Base-by-base conservation (phyloP, 2,888 invertebrate genomes). In the Lagria hirta region DNA sequence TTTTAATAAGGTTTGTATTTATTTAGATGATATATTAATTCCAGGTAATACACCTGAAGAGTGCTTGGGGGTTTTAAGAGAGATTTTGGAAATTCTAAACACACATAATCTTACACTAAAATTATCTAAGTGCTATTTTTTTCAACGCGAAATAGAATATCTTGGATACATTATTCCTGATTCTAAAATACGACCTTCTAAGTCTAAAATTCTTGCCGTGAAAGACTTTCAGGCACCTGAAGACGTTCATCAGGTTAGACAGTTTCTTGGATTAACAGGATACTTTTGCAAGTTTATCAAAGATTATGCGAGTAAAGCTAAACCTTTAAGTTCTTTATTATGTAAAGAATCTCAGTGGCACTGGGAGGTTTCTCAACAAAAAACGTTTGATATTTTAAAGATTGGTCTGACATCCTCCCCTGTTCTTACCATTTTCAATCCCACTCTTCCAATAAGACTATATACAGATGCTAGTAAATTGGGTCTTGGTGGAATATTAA, bases 201-300 rank as follows among this genome's bases (percentile, higher is more conserved):
- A 28, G 3, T 1, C 5, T 12, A 40, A 48, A 35, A 17, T 35
- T 7, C 8, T 30, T 1, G 41, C 44, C 2, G 36, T 48, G 3
- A n/a, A n/a, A 2, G 7, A 45, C 2, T 48, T 48, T 30, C 36
- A 32, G 2, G 27, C 13, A 7, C 68, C 69, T 1, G 40, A 21
- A 27, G 49, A 43, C 35, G 33, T 55, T 4, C 55, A 57, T 28
- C 32, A 53, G 7, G 28, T 60, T 4, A 37, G 55, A 24, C 53
- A 57, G 17, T 62, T 60, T 47, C 13, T 63, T 8, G 61, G 61
- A 1, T 28, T 62, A 4, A 40, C 49, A 3, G 48, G 52, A 2
- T 58, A 58, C 40, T 65, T 65, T 28, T 48, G 62, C 4, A 52
- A 56, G 37, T 64, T 59, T 30, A 50, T 62, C 6, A 42, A 51